Evolutionary conservation across 2,888 invertebrate genomes (phyloP), one percentile per base, ranked within the genome.

Genomic region (Phragmatobia fuliginosa): DNA sequence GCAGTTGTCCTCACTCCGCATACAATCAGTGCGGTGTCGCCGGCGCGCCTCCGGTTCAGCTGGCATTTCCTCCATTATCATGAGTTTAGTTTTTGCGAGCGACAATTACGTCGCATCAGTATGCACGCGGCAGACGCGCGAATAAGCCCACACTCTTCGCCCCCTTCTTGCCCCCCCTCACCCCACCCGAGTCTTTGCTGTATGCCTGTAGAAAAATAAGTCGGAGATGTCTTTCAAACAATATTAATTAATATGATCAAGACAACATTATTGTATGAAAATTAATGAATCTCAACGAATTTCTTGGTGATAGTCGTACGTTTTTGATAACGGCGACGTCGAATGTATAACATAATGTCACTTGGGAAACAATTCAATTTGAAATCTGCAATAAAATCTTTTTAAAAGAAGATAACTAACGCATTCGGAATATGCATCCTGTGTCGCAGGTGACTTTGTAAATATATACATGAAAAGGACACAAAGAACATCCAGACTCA

Each of bases 21-120:
- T 45, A 73, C 82, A 79, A 81, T 81, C 79, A 79, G 69, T 73
- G 81, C 70, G 62, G 77, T 59, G 70, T 69, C 67, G 77, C 72
- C 70, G 67, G 63, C 66, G 76, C n/a, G n/a, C n/a, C n/a, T 73
- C 79, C 75, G 79, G 76, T 78, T 77, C 84, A 81, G 82, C 77
- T 83, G 89, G 90, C 90, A 90, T 91, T 92, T 92, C 93, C 92
- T 92, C 89, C 87, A 91, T 92, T 89, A 90, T 87, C 88, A 90
- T 91, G 90, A 92, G 90, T 84, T 88, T 83, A 85, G 90, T 93
- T 93, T 93, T 93, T 94, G 91, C 83, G 60, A 77, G 84, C 83
- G 84, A 88, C 91, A 92, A 94, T 93, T 93, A 92, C 89, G 84
- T 84, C 85, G 88, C 91, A 92, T 93, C 93, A 90, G 92, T 91